A percentile compares a stretch with the other conserved stretches of the same genome.
Conservation (phyloP, 2,888 invertebrate species). For the Criorhina ranunculi region DNA sequence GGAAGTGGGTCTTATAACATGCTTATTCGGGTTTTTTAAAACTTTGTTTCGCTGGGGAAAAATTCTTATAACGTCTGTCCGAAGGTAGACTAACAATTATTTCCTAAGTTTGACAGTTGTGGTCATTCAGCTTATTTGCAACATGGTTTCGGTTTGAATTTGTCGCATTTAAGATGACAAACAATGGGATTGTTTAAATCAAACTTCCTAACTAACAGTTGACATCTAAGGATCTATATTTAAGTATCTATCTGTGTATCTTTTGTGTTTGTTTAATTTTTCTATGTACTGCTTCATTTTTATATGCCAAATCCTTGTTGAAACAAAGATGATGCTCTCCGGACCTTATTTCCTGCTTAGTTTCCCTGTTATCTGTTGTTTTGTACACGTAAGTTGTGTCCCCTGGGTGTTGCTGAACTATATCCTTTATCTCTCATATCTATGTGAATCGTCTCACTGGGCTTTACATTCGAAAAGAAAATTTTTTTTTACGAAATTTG, state of each 20-base stretch:
- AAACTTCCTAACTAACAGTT: background rate
- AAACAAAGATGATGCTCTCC: background rate
- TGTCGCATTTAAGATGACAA: too few species aligned
- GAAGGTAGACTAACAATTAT: too few species aligned
- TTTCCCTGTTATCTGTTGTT: constrained; percentile 31
- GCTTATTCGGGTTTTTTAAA: too few species aligned
- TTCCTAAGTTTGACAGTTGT: too few species aligned
- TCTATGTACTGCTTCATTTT: background rate
- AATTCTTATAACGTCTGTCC: too few species aligned
- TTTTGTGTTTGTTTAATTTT: background rate
- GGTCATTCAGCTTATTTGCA: too few species aligned
- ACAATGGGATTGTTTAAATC: too few species aligned
- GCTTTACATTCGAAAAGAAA: constrained; percentile 8
- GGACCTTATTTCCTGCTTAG: constrained; percentile 4
- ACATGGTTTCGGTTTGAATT: too few species aligned
- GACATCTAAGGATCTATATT: background rate
- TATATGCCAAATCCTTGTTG: background rate
- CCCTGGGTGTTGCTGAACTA: constrained; percentile 22
- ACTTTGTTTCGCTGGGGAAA: too few species aligned
- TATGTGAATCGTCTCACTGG: constrained; percentile 23
- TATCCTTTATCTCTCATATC: constrained; percentile 3
- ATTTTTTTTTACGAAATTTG: too few species aligned
- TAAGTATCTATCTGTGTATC: background rate
- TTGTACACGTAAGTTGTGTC: constrained; percentile 13
- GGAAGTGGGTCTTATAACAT: too few species aligned